These are phyloP conservation scores for Caenorhabditis panamensis DNA, from an alignment of 2,888 invertebrate genomes.

Conservation along the genomic window DNA sequence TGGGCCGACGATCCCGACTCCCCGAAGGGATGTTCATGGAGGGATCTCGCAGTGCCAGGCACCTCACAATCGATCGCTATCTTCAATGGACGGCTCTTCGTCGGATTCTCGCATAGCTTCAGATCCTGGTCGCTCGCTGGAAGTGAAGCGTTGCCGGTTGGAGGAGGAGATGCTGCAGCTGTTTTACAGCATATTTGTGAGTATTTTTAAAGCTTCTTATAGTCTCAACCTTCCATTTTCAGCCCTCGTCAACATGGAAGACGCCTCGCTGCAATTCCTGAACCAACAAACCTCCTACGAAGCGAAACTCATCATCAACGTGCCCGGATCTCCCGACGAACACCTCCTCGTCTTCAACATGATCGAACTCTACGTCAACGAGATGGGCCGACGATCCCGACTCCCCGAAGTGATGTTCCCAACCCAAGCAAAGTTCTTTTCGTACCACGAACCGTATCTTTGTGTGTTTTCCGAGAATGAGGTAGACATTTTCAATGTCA, in stretches of 20 bases:
- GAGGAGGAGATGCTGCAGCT: constrained; percentile 24
- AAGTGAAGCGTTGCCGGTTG: constrained; percentile 39
- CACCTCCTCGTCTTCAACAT: constrained; percentile 83
- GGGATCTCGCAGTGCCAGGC: constrained; percentile 90
- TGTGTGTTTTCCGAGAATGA: constrained; percentile 90
- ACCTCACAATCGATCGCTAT: constrained; percentile 85
- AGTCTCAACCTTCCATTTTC: neutral
- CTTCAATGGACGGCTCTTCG: constrained; percentile 88
- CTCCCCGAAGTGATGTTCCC: constrained; percentile 98
- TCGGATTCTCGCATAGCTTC: constrained; percentile 95
- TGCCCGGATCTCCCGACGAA: constrained; percentile 80
- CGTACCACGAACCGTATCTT: constrained; percentile 82
- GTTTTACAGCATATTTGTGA: constrained; percentile 64
- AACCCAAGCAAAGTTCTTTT: constrained; percentile 85
- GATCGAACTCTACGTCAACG: constrained; percentile 80
- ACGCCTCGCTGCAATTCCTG: constrained; percentile 82
- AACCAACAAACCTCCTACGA: constrained; percentile 81
- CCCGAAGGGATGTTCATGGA: too few species aligned
- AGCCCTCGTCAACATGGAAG: constrained; percentile 82
- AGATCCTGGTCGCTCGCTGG: constrained; percentile 86
- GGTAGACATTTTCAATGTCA: constrained; percentile 92
- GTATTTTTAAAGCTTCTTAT: too few species aligned
- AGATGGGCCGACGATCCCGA: constrained; percentile 87
- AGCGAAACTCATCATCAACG: constrained; percentile 82
- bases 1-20: constrained; percentile 88